Evolutionary conservation across 2,113 vertebrate species (phyloP).

Genomic region (Myodes glareolus): DNA sequence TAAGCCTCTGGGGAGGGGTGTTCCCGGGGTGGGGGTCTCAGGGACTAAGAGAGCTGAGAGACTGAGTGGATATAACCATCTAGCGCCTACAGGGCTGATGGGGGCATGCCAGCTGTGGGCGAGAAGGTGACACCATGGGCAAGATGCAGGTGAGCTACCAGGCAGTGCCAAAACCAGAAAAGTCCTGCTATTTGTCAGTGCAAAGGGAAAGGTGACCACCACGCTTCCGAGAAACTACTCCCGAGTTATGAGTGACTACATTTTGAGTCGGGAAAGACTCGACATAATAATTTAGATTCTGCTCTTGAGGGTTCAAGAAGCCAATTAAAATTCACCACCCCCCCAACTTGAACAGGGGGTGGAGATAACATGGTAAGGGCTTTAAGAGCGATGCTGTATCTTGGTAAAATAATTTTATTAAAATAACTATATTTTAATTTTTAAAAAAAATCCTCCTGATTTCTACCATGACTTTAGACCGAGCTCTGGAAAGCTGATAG

Average conservation of each 20-base stretch:
- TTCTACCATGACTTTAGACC: neutral
- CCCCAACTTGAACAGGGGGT: neutral
- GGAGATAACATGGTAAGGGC: neutral
- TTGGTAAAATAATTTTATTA: too few relatives aligned
- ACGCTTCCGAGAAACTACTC: neutral
- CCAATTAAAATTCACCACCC: neutral
- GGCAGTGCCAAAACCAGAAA: neutral
- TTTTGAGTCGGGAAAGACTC: neutral
- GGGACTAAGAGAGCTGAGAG: neutral
- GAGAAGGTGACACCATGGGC: neutral
- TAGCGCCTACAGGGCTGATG: neutral
- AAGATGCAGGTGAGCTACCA: neutral
- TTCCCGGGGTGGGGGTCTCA: neutral
- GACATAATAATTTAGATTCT: neutral
- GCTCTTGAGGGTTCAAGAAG: conserved; percentile 25
- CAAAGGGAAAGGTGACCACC: neutral
- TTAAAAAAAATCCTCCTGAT: neutral
- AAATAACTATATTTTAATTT: neutral
- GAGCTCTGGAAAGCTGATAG: neutral
- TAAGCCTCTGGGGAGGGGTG: neutral
- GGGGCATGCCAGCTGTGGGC: rapidly evolving
- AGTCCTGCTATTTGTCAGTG: neutral
- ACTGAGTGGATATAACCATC: neutral
- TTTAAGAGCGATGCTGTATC: neutral
- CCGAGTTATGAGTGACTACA: neutral